Base-by-base conservation (phyloP, 2,888 invertebrate genomes). In the Sthenelais limicola region DNA sequence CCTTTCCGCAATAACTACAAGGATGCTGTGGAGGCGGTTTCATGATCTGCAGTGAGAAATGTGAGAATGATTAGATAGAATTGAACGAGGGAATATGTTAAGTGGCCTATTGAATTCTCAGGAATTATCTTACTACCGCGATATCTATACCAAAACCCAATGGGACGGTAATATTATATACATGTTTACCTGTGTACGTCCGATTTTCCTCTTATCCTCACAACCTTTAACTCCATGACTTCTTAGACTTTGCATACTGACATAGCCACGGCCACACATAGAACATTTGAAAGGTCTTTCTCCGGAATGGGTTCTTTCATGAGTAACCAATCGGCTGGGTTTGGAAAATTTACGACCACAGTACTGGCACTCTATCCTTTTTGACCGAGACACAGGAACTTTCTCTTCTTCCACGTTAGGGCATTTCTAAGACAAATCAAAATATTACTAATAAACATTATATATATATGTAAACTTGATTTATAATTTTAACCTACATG, bases 281-380 rank as follows among this genome's bases (percentile, higher is more conserved):
- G 56, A 7, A 21, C 56, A 56, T 9, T 32, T 18, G 56, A 56
- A 56, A n/a, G 56, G 56, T 1, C 56, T 32, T 35, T 56, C 56
- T 4, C 56, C 56, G 30, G 56, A 33, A n/a, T 56, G 56, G 26
- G 33, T 56, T 3, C 56, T 32, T 35, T 56, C 56, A 56, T 56
- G 56, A 32, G 15, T 32, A 2, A 30, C 33, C 3, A 56, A 21
- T n/a, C 56, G 26, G 35, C 56, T 56, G 18, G 56, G 56, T 32
- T 56, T 56, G 15, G 38, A 38, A 24, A 62, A 62, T 5, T 7
- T 24, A 7, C 38, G 62, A 12, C 21, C 62, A 35, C 62, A 62
- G 38, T 38, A 62, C 38, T 38, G 21, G 28, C 62, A 62, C 9
- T 62, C 38, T 24, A 35, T 21, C 24, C 62, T 21, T 24, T 62